A percentile compares a stretch with the other conserved stretches of the same genome.
Evolutionary conservation across 1,140 invertebrate genomes (phyloP).

Genomic region (Trypoxylus dichotomus): DNA sequence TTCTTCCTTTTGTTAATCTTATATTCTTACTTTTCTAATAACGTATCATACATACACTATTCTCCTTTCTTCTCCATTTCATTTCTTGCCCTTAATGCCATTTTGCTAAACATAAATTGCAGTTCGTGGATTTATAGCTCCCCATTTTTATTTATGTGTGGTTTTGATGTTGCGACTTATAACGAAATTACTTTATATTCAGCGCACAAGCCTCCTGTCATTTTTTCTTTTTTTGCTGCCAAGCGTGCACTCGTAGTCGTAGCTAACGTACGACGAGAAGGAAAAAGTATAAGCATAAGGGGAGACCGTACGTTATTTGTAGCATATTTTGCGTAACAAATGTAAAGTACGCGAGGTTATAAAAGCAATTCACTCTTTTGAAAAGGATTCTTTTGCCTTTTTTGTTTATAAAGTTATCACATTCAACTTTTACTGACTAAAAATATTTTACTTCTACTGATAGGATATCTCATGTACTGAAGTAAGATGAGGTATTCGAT

Average conservation of each 20-base stretch:
- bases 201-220: not conserved
- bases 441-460: too few relatives aligned
- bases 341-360: constrained; percentile 1
- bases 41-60: not conserved
- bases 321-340: not conserved
- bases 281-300: not conserved
- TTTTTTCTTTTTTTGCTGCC: not conserved
- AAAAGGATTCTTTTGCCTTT: not conserved
- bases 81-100: not conserved
- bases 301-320: not conserved
- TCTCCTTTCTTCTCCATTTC: not conserved
- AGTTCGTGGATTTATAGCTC: not conserved
- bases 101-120: constrained; percentile 7
- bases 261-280: not conserved
- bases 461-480: too few relatives aligned
- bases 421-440: not conserved
- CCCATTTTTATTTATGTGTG: constrained; percentile 7
- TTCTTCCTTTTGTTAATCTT: not conserved
- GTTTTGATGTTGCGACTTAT: constrained; percentile 6
- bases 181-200: constrained; percentile 7
- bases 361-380: not conserved
- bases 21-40: not conserved
- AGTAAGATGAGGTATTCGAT: too few relatives aligned
- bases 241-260: not conserved
- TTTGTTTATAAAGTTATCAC: not conserved